Conservation (phyloP, 2,888 invertebrate species). For the Petrophora chlorosata region DNA sequence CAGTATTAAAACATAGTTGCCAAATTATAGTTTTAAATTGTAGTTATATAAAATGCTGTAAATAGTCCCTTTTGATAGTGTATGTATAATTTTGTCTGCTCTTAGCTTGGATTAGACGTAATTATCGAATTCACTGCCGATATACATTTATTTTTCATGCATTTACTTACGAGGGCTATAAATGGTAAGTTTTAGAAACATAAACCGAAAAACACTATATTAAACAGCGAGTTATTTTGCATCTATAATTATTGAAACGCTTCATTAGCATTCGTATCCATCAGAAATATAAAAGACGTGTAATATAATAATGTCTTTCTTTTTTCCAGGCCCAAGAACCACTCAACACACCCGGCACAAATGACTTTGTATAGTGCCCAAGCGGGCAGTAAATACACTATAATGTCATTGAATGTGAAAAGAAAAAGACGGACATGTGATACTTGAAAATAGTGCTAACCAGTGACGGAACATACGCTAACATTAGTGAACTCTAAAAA, state of each 20-base stretch:
- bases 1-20: conserved; percentile 82
- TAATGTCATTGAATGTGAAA: conserved; percentile 79
- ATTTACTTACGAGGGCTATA: conserved; percentile 72
- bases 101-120: conserved; percentile 53
- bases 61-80: conserved; percentile 67
- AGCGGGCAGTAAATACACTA: conserved; percentile 77
- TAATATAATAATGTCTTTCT: conserved; percentile 38
- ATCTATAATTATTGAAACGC: conserved; percentile 35
- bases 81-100: conserved; percentile 55
- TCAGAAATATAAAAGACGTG: conserved; percentile 11
- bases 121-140: conserved; percentile 57
- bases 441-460: conserved; percentile 73
- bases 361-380: conserved; percentile 89
- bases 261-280: conserved; percentile 26
- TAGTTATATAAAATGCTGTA: conserved; percentile 74
- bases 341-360: conserved; percentile 90
- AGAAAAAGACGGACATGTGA: conserved; percentile 81
- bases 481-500: conserved; percentile 65
- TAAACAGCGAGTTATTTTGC: conserved; percentile 19
- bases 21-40: conserved; percentile 72
- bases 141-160: conserved; percentile 77
- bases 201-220: conserved; percentile 5
- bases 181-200: conserved; percentile 70
- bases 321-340: conserved; percentile 91
- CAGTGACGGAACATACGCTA: conserved; percentile 72